These are phyloP conservation scores for Albula glossodonta DNA, from an alignment of 2,113 vertebrate species.

Conservation along the genomic window DNA sequence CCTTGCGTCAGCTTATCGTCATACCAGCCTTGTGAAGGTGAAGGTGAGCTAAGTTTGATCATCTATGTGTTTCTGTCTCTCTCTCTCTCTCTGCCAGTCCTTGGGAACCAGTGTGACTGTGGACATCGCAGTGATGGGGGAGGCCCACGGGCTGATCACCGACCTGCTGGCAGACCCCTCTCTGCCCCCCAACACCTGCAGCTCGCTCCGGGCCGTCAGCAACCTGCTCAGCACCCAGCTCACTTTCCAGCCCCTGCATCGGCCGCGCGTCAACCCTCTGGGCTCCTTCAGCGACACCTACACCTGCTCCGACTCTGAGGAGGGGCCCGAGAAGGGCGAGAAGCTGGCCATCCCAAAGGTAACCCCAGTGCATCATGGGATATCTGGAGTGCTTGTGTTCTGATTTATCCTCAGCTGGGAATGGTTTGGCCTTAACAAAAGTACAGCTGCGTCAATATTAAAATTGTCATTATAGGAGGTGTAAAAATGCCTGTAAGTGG, in stretches of 20 bases:
- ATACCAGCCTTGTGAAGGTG: neutral
- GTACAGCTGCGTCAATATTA: neutral
- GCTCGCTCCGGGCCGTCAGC: constrained; percentile 88
- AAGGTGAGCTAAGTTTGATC: constrained; percentile 27
- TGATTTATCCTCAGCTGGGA: neutral
- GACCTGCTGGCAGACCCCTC: constrained; percentile 94
- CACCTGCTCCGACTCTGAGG: constrained; percentile 89
- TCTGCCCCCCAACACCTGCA: constrained; percentile 88
- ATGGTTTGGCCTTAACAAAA: neutral
- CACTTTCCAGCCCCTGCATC: constrained; percentile 90
- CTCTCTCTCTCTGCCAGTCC: constrained; percentile 67
- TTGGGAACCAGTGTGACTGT: constrained; percentile 94
- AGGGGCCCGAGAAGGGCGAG: constrained; percentile 85
- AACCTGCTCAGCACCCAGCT: constrained; percentile 91
- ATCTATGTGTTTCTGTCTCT: constrained; percentile 20
- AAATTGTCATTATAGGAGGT: neutral
- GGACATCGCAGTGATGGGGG: constrained; percentile 97
- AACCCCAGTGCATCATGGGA: constrained; percentile 21
- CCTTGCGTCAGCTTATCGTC: neutral
- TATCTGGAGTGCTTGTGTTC: neutral
- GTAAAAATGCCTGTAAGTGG: neutral
- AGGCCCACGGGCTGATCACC: constrained; percentile 93
- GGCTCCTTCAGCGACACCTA: constrained; percentile 86
- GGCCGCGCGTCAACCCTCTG: constrained; percentile 76
- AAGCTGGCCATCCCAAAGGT: constrained; percentile 91